Conservation (phyloP, 2,113 vertebrate genomes). For the Nasalis larvatus region DNA sequence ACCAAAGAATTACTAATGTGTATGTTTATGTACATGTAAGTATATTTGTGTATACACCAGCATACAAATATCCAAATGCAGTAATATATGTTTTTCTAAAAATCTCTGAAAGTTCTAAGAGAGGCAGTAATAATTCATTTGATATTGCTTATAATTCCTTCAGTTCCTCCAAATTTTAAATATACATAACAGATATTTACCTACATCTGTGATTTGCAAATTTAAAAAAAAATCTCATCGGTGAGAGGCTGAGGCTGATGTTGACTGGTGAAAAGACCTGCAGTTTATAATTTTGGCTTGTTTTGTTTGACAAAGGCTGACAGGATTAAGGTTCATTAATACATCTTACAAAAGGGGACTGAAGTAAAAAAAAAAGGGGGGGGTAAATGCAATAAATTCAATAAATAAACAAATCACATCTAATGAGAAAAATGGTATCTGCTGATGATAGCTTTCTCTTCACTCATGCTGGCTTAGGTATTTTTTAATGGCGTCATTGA, state of each 20-base stretch:
- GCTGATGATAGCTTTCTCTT: neutral
- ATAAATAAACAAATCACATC: neutral
- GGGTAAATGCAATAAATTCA: neutral
- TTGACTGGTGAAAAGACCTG: neutral
- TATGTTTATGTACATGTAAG: neutral
- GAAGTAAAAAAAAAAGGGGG: neutral
- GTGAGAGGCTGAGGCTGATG: neutral
- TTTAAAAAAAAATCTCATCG: neutral
- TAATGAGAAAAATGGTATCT: neutral
- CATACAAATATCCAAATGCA: neutral
- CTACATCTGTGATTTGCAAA: neutral
- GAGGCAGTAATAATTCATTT: neutral
- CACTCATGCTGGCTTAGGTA: neutral
- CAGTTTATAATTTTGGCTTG: neutral
- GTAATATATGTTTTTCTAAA: neutral
- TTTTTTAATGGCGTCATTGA: neutral
- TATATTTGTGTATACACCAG: neutral
- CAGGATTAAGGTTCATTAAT: neutral
- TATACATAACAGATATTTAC: neutral
- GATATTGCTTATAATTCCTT: neutral
- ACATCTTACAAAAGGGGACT: neutral
- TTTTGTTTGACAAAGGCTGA: neutral
- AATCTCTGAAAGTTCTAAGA: neutral
- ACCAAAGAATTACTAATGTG: neutral
- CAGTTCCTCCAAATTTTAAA: neutral